A percentile compares a stretch with the other conserved stretches of the same genome.
Evolutionary conservation across 2,797 vertebrate genomes (phyloP).

Genomic region (Denticeps clupeoides): DNA sequence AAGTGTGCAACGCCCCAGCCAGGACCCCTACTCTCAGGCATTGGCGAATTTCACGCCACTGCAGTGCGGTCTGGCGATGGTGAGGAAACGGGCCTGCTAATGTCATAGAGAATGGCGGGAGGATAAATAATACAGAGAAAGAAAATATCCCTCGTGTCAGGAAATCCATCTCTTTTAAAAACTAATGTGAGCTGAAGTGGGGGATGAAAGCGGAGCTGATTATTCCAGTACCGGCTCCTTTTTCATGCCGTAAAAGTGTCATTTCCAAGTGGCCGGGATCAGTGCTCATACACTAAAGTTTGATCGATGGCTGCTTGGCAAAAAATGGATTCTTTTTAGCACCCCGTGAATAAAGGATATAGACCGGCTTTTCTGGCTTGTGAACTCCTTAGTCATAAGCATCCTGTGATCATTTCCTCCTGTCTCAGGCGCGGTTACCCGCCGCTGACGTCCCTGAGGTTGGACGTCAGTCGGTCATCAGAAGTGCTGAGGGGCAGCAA

Average conservation of each 20-base stretch:
- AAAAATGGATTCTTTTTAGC: conserved; percentile 15
- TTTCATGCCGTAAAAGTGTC: background rate
- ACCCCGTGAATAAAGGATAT: conserved; percentile 18
- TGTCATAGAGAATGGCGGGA: background rate
- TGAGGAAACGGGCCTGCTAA: background rate
- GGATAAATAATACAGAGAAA: conserved; percentile 1
- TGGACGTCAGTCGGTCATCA: too few relatives aligned
- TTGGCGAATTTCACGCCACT: too few relatives aligned
- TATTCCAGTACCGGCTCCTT: background rate
- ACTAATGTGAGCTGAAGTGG: conserved; percentile 11
- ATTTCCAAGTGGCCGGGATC: conserved; percentile 5
- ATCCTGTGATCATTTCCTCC: background rate
- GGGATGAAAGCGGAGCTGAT: conserved; percentile 11
- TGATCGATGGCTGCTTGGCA: conserved; percentile 24
- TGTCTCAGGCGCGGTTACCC: too few relatives aligned
- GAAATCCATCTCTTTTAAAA: conserved; percentile 15
- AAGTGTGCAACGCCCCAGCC: too few relatives aligned
- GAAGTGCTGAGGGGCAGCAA: too few relatives aligned
- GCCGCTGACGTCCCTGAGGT: too few relatives aligned
- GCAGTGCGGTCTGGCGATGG: background rate
- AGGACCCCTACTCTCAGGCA: too few relatives aligned
- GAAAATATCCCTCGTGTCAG: background rate
- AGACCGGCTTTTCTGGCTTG: background rate
- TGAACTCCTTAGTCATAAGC: background rate
- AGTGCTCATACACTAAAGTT: conserved; percentile 2